Evolutionary conservation across 2,797 vertebrate genomes (phyloP).

Genomic region (Amblyopsis hoosieri): DNA sequence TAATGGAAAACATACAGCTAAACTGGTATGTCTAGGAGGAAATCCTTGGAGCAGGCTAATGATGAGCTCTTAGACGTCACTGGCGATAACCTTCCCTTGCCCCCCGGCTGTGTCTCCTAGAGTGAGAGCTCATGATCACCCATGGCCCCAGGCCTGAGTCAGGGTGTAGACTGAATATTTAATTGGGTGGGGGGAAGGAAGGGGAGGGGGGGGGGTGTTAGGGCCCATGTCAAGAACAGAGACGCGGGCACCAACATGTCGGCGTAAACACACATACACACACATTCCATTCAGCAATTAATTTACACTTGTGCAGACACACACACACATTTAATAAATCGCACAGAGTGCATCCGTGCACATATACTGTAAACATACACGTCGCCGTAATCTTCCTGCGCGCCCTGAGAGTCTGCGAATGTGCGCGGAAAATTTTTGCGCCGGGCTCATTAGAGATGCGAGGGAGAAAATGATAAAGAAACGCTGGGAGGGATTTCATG

Average conservation of each 20-base stretch:
- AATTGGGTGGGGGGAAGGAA: slow-evolving; percentile 18
- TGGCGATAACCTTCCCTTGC: slow-evolving; percentile 50
- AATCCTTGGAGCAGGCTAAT: slow-evolving; percentile 36
- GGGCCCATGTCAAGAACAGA: slow-evolving; percentile 13
- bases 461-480: slow-evolving; percentile 65
- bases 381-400: slow-evolving; percentile 1
- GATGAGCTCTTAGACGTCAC: slow-evolving; percentile 62
- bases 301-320: background rate
- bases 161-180: slow-evolving; percentile 43
- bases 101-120: slow-evolving; percentile 31
- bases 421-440: slow-evolving; percentile 23
- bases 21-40: slow-evolving; percentile 26
- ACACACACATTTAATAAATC: slow-evolving; percentile 1
- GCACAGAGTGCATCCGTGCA: background rate
- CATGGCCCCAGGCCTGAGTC: slow-evolving; percentile 27
- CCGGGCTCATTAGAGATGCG: slow-evolving; percentile 62
- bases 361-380: slow-evolving; percentile 6
- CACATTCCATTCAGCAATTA: background rate
- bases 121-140: slow-evolving; percentile 27
- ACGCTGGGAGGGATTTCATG: slow-evolving; percentile 62
- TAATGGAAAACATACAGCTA: too few relatives aligned
- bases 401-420: background rate
- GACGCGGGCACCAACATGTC: background rate
- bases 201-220: slow-evolving; percentile 11
- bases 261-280: slow-evolving; percentile 17